Evolutionary conservation across 2,888 invertebrate species (phyloP), one percentile per base, ranked within the genome.

Genomic region (Diachrysia chrysitis): DNA sequence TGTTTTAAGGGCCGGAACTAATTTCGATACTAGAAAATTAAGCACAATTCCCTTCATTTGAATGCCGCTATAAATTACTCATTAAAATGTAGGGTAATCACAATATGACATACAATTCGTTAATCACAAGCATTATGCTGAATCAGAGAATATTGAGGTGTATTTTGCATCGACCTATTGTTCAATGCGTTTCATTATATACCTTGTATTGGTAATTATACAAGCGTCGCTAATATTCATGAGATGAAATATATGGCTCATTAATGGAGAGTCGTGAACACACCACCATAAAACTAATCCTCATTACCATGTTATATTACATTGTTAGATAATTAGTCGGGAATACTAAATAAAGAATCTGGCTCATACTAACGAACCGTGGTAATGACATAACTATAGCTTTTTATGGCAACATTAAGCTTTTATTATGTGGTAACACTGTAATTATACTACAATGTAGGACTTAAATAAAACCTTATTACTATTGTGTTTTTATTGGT

Each of bases 221-320:
- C 10, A 60, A 53, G 25, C 14, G 9, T 23, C 17, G 3, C n/a
- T 35, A 65, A 56, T 76, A 63, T 61, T 66, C 63, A 76, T 63
- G 35, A 53, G 35, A 32, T 17, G 21, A 10, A 48, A 59, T 4
- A 35, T 21, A 35, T 12, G 46, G 19, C 23, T 58, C 25, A 71
- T 71, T 76, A 66, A 76, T 63, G 58, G 58, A 60, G 21, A 29
- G 29, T 60, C 58, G 51, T 58, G 72, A 23, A 17, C 69, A 35
- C 29, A 25, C n/a, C 25, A 21, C 76, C 10, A 42, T 63, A 53
- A 74, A 71, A 42, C 21, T 51, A 56, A 7, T 42, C 57, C 60
- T 54, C 14, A 59, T 70, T 48, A 58, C 9, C 32, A 35, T 29
- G 7, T 35, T 37, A 23, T 51, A 35, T 51, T 53, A 14, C 51